phyloP scores from a whole-genome alignment of 2,113 vertebrate genomes.

The Helogale parvula region DNA sequence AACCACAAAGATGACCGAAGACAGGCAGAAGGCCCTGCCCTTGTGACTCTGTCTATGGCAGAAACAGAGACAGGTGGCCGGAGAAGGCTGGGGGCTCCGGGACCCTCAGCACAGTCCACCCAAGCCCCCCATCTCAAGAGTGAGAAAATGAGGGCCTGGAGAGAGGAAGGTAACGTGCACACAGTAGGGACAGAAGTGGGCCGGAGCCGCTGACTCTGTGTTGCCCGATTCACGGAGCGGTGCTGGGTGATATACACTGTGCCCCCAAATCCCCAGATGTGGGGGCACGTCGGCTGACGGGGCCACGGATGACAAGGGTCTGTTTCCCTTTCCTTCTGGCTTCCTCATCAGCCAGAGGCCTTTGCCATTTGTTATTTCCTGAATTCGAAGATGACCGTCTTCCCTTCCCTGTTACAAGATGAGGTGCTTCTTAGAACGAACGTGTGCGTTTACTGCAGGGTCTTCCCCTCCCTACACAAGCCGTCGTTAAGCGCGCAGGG shows the following conservation, averaged over 20 bases:
- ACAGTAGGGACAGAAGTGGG: accelerated
- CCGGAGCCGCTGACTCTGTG: background rate
- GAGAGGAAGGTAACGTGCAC: too few relatives aligned
- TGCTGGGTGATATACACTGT: accelerated
- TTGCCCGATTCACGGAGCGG: accelerated
- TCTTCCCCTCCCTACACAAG: background rate
- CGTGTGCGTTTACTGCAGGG: background rate
- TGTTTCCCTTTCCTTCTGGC: background rate
- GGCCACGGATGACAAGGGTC: background rate
- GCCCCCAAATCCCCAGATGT: background rate
- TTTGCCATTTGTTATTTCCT: background rate
- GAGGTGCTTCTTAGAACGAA: background rate
- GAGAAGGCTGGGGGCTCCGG: background rate
- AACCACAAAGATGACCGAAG: background rate
- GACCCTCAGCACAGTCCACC: background rate
- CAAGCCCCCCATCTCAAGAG: background rate
- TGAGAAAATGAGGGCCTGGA: background rate
- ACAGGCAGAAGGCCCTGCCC: background rate
- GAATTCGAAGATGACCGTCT: background rate
- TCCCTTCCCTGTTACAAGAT: background rate
- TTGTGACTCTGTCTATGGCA: accelerated
- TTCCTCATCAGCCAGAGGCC: too few relatives aligned
- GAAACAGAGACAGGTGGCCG: background rate
- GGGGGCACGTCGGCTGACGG: accelerated
- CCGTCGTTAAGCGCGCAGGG: background rate